A percentile compares a stretch with the other conserved stretches of the same genome.
Conservation (phyloP, 2,888 invertebrate genomes). For the Pandemis corylana region DNA sequence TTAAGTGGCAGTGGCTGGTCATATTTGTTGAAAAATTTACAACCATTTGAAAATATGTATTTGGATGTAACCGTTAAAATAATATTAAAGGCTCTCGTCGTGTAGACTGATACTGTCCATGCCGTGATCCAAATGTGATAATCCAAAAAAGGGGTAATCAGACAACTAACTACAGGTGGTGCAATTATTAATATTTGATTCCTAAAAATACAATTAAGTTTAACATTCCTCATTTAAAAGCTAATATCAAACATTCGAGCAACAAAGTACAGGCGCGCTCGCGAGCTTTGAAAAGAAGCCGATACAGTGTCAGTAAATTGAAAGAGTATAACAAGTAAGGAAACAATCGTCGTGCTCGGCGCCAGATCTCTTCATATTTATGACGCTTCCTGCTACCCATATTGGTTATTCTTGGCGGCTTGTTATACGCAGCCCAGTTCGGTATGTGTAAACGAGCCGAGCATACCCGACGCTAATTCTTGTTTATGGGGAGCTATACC, state of each 20-base stretch:
- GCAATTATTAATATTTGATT: too few relatives aligned
- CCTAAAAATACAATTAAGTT: background rate
- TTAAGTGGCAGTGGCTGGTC: too few relatives aligned
- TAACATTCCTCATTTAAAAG: background rate
- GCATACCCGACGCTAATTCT: slow-evolving; percentile 80
- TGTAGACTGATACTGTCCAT: too few relatives aligned
- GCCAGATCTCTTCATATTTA: slow-evolving; percentile 73
- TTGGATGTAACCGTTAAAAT: too few relatives aligned
- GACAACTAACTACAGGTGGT: background rate
- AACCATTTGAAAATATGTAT: too few relatives aligned
- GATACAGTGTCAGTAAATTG: slow-evolving; percentile 40
- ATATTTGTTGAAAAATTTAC: too few relatives aligned
- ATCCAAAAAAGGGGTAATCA: background rate
- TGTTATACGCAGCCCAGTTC: slow-evolving; percentile 76
- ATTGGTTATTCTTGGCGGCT: slow-evolving; percentile 69
- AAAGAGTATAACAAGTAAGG: slow-evolving; percentile 56
- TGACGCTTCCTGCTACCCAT: slow-evolving; percentile 74
- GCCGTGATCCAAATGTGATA: background rate
- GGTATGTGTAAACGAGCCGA: slow-evolving; percentile 82
- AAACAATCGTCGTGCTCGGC: slow-evolving; percentile 66
- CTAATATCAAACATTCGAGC: background rate
- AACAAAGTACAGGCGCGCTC: slow-evolving; percentile 17
- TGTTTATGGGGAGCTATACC: slow-evolving; percentile 77
- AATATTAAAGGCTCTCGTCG: too few relatives aligned
- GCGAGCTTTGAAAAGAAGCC: slow-evolving; percentile 21